Evolutionary conservation across 2,888 invertebrate genomes (phyloP).

Genomic region (Halictus quadricinctus): DNA sequence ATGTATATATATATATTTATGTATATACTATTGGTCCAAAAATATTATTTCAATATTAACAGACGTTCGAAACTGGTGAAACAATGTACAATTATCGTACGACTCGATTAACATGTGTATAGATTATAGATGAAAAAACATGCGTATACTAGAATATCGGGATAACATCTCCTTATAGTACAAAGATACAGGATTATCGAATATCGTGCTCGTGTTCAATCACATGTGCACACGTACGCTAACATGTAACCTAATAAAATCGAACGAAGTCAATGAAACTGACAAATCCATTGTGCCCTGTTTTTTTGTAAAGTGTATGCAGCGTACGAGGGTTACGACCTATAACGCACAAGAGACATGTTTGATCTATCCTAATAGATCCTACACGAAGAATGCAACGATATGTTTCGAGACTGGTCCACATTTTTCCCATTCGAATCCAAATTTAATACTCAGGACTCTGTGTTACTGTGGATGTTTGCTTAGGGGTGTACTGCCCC

Average conservation of each 20-base stretch:
- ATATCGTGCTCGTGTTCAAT: constrained; percentile 33
- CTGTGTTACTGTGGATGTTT: constrained; percentile 84
- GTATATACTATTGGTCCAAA: constrained; percentile 49
- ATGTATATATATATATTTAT: constrained; percentile 43
- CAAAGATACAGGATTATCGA: constrained; percentile 41
- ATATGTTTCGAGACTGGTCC: constrained; percentile 54
- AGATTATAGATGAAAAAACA: constrained; percentile 23
- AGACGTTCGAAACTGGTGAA: constrained; percentile 37
- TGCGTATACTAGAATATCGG: constrained; percentile 31
- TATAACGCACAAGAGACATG: constrained; percentile 15
- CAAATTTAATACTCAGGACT: constrained; percentile 82
- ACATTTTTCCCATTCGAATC: neutral
- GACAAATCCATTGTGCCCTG: constrained; percentile 25
- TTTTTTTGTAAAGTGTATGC: constrained; percentile 6
- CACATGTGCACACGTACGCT: constrained; percentile 6
- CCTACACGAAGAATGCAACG: constrained; percentile 35
- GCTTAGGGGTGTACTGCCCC: constrained; percentile 87
- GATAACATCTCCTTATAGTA: constrained; percentile 44
- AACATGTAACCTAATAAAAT: constrained; percentile 19
- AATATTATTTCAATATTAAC: constrained; percentile 56
- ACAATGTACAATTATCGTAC: constrained; percentile 37
- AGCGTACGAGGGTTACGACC: neutral
- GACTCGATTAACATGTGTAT: constrained; percentile 28
- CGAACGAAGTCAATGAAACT: constrained; percentile 15
- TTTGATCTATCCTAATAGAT: constrained; percentile 34